These are phyloP conservation scores for Grallaria varia DNA, from an alignment of 2,113 vertebrate genomes.

Conservation along the genomic window DNA sequence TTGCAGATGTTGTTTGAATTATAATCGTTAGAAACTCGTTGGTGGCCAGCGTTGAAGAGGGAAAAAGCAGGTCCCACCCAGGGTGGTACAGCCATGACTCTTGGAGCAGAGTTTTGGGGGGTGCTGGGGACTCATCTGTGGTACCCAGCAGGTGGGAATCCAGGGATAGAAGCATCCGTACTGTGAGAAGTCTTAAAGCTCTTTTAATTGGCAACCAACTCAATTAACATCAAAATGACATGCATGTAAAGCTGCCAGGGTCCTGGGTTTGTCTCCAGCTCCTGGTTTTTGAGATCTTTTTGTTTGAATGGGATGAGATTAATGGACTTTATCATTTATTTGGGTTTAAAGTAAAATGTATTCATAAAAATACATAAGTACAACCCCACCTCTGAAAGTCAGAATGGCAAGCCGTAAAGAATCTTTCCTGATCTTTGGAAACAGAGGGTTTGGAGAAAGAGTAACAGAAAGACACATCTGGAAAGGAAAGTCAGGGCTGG, in stretches of 20 bases:
- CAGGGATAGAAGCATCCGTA: neutral
- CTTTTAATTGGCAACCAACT: neutral
- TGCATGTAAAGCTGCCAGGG: fast-evolving
- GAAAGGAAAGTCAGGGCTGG: neutral
- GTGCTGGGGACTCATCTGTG: neutral
- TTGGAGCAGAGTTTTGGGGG: neutral
- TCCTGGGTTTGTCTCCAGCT: neutral
- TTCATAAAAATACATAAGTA: neutral
- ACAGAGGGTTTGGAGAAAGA: neutral
- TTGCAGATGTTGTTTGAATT: neutral
- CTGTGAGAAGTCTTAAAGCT: neutral
- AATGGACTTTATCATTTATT: neutral
- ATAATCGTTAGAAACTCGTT: neutral
- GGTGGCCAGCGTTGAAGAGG: neutral
- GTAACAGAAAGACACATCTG: neutral
- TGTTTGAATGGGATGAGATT: neutral
- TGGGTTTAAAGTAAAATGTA: neutral
- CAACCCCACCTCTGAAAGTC: neutral
- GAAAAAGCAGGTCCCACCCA: neutral
- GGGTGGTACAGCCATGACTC: fast-evolving
- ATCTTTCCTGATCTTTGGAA: neutral
- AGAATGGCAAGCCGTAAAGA: neutral
- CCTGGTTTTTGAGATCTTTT: neutral
- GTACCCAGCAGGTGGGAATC: neutral
- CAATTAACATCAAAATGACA: neutral